These are phyloP conservation scores for Calameuta idolon DNA, from an alignment of 2,888 invertebrate genomes.

Conservation along the genomic window DNA sequence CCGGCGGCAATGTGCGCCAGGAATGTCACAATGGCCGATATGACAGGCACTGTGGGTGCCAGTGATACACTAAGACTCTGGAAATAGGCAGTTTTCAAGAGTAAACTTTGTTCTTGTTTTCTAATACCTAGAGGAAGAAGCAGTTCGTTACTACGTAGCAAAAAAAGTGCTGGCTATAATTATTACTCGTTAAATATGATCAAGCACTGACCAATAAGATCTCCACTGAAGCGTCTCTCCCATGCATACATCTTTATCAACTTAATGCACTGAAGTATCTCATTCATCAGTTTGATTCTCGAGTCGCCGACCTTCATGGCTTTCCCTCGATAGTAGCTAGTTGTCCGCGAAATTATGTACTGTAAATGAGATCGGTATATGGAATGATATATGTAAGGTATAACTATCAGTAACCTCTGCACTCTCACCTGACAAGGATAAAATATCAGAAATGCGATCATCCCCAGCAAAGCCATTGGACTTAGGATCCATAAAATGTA, in stretches of 20 bases:
- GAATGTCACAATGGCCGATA: slow-evolving; percentile 73
- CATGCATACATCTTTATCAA: slow-evolving; percentile 76
- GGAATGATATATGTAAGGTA: not conserved
- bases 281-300: slow-evolving; percentile 70
- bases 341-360: slow-evolving; percentile 66
- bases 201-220: slow-evolving; percentile 62
- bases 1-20: slow-evolving; percentile 70
- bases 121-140: slow-evolving; percentile 67
- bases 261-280: slow-evolving; percentile 72
- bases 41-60: slow-evolving; percentile 72
- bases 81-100: slow-evolving; percentile 71
- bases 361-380: slow-evolving; percentile 40
- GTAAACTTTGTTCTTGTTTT: slow-evolving; percentile 67
- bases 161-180: not conserved
- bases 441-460: slow-evolving; percentile 68
- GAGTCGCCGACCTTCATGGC: slow-evolving; percentile 48
- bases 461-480: slow-evolving; percentile 69
- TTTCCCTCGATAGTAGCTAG: slow-evolving; percentile 56
- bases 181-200: not conserved
- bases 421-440: slow-evolving; percentile 70
- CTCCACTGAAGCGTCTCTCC: slow-evolving; percentile 72
- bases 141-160: not conserved
- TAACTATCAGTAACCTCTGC: not conserved
- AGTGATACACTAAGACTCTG: slow-evolving; percentile 73
- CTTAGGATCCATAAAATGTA: slow-evolving; percentile 70